Base-by-base conservation (phyloP, 30 jellyfish, hydroid and myxozoan genomes). In the Cassiopea xamachana region DNA sequence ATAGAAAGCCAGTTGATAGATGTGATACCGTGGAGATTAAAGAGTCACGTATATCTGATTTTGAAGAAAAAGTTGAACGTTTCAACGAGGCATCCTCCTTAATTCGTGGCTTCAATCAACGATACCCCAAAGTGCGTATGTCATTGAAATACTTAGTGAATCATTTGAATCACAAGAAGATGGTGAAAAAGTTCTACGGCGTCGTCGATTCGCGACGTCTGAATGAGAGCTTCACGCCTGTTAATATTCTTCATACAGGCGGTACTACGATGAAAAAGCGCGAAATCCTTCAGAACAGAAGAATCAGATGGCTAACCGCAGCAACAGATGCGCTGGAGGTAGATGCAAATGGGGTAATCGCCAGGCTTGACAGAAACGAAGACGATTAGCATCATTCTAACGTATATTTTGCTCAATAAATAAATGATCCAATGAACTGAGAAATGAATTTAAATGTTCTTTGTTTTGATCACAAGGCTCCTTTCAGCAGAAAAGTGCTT, bases 1-100 rank as follows among this genome's bases (percentile, higher is more conserved):
- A 10, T 0, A 39, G 27, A 13, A 59, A 46, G 46, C 43, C 70
- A 7, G 43, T 14, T 44, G 72, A 75, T 46, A 16, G 46, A 69
- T 18, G 61, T n/a, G 55, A 13, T 39, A 55, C 60, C 8, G 27
- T 0, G 1, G 76, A 12, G 44, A 69, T 2, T 8, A 81, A 62
- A 2, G 69, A 45, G 69, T 10, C 74, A 17, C 74, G 27, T 9
- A 81, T 45, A 17, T 17, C 75, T 8, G 84, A 39, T 14, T 68
- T 68, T 39, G 76, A 67, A 69, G 75, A 46, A 45, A 44, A 43
- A 6, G 71, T 69, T 45, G 58, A 49, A 2, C 80, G 90, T 14
- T 87, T 87, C 67, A 87, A 87, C 79, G 94, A 87, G 60, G 55
- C 39, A 0, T 87, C 94, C 49, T 50, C 89, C 2, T 58, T 87